phyloP scores from a whole-genome alignment of 1,140 invertebrate genomes.

The Drosophila bocqueti region DNA sequence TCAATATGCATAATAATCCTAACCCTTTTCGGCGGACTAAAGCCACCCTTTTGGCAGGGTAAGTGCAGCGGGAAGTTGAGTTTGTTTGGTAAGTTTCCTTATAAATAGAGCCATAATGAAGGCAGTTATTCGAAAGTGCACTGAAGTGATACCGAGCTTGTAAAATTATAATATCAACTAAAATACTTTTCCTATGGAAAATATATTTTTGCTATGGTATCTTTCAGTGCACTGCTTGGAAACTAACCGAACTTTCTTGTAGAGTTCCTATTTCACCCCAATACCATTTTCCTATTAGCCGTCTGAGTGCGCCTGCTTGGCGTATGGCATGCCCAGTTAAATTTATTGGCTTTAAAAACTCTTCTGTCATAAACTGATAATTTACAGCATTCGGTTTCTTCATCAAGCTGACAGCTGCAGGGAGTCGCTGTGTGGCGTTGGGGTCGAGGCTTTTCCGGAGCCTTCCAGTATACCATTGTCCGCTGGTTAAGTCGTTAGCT shows the following conservation, averaged over 20 bases:
- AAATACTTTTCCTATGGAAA: too few relatives aligned
- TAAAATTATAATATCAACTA: neutral
- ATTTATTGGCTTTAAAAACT: conserved; percentile 80
- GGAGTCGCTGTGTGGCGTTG: conserved; percentile 14
- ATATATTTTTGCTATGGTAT: neutral
- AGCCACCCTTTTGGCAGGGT: conserved; percentile 29
- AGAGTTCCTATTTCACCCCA: conserved; percentile 19
- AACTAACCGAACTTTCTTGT: conserved; percentile 1
- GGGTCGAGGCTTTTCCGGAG: conserved; percentile 22
- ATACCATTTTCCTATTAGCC: conserved; percentile 23
- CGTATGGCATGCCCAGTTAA: conserved; percentile 35
- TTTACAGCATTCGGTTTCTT: conserved; percentile 78
- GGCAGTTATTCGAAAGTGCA: conserved; percentile 26
- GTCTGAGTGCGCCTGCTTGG: conserved; percentile 21
- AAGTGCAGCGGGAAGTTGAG: conserved; percentile 53
- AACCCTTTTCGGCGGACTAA: conserved; percentile 55
- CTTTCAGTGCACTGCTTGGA: conserved; percentile 7
- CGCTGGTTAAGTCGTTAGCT: conserved; percentile 51
- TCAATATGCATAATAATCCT: conserved; percentile 66
- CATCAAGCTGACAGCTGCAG: conserved; percentile 68
- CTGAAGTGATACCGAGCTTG: conserved; percentile 19
- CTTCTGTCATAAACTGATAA: conserved; percentile 79
- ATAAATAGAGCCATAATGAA: conserved; percentile 72
- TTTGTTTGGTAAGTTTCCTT: conserved; percentile 60
- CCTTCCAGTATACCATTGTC: conserved; percentile 32